A percentile compares a stretch with the other conserved stretches of the same genome.
These are phyloP conservation scores for Lagorchestes hirsutus DNA, from an alignment of 2,797 vertebrate species.

Conservation along the genomic window DNA sequence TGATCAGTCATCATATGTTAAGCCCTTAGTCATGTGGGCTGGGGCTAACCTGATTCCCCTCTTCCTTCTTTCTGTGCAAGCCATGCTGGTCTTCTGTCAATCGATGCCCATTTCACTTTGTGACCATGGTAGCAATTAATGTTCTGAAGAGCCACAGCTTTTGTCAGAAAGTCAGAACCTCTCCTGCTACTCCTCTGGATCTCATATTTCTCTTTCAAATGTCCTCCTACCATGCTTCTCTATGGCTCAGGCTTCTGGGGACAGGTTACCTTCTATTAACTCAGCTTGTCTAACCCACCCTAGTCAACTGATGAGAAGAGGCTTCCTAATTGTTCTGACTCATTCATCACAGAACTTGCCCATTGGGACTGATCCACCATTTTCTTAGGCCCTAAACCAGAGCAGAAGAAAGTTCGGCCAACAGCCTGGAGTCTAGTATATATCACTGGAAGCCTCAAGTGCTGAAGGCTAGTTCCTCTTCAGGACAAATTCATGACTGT, in stretches of 20 bases:
- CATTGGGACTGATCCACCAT: not conserved
- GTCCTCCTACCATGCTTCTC: constrained; percentile 59
- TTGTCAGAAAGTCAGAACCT: constrained; percentile 72
- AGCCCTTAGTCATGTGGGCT: constrained; percentile 80
- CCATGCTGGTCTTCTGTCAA: constrained; percentile 76
- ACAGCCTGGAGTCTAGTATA: not conserved
- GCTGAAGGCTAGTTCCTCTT: not conserved
- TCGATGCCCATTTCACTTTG: constrained; percentile 76
- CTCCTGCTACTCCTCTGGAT: constrained; percentile 68
- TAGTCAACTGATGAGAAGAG: not conserved
- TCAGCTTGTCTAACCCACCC: not conserved
- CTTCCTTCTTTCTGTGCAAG: constrained; percentile 77
- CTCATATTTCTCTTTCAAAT: constrained; percentile 66
- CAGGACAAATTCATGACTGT: not conserved
- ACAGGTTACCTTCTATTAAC: constrained; percentile 31
- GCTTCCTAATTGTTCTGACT: not conserved
- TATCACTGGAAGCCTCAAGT: not conserved
- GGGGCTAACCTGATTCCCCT: constrained; percentile 74
- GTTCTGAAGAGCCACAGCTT: constrained; percentile 72
- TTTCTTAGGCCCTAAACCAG: constrained; percentile 20
- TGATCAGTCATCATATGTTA: constrained; percentile 69
- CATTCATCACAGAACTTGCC: not conserved
- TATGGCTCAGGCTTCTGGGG: constrained; percentile 3
- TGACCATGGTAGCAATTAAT: constrained; percentile 79
- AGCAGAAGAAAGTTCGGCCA: constrained; percentile 4